phyloP scores from a whole-genome alignment of 2,888 invertebrate species.

The Parnassius apollo region DNA sequence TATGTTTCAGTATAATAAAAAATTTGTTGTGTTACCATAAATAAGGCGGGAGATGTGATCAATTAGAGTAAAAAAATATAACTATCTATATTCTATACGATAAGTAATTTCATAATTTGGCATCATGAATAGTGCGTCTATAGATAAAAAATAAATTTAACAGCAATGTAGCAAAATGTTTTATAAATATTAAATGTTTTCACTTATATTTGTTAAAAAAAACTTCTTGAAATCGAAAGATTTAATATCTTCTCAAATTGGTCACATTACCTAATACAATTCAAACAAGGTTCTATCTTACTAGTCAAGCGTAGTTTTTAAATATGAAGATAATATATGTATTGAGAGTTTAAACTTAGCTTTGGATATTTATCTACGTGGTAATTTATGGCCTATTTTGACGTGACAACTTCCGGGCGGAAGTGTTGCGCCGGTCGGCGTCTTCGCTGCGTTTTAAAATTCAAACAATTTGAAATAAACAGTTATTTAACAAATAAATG shows the following conservation, averaged over 20 bases:
- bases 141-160: too few relatives aligned
- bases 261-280: conserved; percentile 31
- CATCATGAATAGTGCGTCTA: too few relatives aligned
- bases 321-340: conserved; percentile 50
- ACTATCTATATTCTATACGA: too few relatives aligned
- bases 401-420: conserved; percentile 19
- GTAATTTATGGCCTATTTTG: conserved; percentile 22
- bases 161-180: too few relatives aligned
- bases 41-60: conserved; percentile 16
- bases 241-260: background rate
- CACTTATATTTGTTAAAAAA: too few relatives aligned
- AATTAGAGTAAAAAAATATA: background rate
- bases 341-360: conserved; percentile 54
- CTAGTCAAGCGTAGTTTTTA: conserved; percentile 60
- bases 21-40: conserved; percentile 11
- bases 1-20: conserved; percentile 25
- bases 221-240: too few relatives aligned
- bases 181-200: too few relatives aligned
- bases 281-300: conserved; percentile 35
- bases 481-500: conserved; percentile 55
- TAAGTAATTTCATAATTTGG: too few relatives aligned
- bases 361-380: conserved; percentile 58
- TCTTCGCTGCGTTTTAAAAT: conserved; percentile 42
- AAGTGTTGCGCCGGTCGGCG: conserved; percentile 29
- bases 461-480: conserved; percentile 40